Conservation (phyloP, 2,113 vertebrate species). For the Odobenus rosmarus region DNA sequence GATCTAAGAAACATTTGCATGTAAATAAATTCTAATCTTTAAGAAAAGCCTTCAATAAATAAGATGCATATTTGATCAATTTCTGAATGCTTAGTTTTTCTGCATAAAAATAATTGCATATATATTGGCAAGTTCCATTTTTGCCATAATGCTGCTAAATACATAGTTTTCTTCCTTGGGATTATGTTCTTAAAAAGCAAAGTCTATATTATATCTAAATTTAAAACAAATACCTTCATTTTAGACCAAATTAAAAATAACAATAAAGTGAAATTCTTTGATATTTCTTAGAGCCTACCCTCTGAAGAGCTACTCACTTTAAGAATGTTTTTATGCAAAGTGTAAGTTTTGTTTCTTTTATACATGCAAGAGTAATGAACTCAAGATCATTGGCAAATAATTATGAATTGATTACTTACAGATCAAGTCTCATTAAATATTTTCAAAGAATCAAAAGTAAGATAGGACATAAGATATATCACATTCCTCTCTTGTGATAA, state of each 20-base stretch:
- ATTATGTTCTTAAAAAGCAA: background rate
- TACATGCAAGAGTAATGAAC: background rate
- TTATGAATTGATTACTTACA: background rate
- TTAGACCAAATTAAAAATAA: background rate
- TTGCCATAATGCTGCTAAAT: background rate
- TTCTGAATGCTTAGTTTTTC: background rate
- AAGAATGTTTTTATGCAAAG: background rate
- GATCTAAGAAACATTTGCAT: background rate
- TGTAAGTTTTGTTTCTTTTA: background rate
- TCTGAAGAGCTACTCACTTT: background rate
- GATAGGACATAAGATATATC: background rate
- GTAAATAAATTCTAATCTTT: background rate
- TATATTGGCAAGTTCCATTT: background rate
- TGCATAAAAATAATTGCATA: background rate
- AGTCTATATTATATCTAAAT: background rate
- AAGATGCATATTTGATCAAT: background rate
- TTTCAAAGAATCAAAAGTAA: background rate
- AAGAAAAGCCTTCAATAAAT: background rate
- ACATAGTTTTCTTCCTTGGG: background rate
- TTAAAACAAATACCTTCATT: background rate
- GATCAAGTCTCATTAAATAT: background rate
- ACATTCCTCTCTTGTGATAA: background rate
- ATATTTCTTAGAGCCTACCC: background rate
- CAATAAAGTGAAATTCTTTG: background rate
- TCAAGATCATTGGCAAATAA: background rate